phyloP scores from a whole-genome alignment of 2,797 vertebrate genomes.

The Miichthys miiuy region DNA sequence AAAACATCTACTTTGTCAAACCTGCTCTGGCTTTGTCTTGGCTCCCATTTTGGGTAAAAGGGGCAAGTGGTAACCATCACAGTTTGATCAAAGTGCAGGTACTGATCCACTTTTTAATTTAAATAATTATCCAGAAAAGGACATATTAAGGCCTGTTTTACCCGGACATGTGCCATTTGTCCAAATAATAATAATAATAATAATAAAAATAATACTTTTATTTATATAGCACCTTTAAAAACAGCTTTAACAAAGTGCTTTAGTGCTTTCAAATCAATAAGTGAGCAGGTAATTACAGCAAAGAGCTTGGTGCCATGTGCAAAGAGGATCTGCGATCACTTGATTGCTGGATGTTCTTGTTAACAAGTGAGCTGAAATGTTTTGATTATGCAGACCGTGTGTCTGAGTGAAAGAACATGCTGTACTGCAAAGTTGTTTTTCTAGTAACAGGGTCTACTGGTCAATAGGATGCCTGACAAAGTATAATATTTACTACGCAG shows the following conservation, averaged over 20 bases:
- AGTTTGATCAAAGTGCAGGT: background rate
- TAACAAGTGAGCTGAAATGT: conserved; percentile 12
- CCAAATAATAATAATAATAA: background rate
- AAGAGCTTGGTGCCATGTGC: background rate
- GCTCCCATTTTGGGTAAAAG: background rate
- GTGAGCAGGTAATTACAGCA: conserved; percentile 23
- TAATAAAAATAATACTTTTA: too few species aligned
- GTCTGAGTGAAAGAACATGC: conserved; percentile 2
- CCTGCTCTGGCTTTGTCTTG: background rate
- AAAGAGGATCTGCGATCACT: background rate
- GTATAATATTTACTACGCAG: too few species aligned
- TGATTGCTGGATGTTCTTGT: conserved; percentile 12
- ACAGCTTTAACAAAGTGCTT: too few species aligned
- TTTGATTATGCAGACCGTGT: background rate
- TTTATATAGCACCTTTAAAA: too few species aligned
- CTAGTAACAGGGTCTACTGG: background rate
- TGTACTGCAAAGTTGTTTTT: conserved; percentile 22
- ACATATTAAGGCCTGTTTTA: conserved; percentile 18
- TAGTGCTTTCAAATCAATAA: conserved; percentile 7
- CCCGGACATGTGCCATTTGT: conserved; percentile 15
- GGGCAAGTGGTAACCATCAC: background rate
- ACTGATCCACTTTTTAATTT: background rate
- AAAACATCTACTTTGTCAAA: background rate
- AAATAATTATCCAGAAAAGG: conserved; percentile 9
- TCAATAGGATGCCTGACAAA: background rate